These are phyloP conservation scores for Melinopterus prodromus DNA, from an alignment of 2,888 invertebrate genomes.

Conservation along the genomic window DNA sequence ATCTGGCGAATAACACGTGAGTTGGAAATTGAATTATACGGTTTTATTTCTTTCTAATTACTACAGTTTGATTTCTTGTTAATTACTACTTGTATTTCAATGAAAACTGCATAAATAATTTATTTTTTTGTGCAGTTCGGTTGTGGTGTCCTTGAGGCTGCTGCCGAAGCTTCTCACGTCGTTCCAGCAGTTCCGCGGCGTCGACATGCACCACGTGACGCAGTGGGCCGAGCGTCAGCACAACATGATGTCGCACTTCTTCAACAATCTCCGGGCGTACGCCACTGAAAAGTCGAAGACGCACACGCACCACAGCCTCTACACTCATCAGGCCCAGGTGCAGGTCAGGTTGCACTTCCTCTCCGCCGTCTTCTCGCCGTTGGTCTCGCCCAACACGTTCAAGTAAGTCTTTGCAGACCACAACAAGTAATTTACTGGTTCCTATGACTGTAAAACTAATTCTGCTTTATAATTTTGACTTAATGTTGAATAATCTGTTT, in stretches of 20 bases:
- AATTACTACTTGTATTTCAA: too few relatives aligned
- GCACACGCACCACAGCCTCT: conserved; percentile 59
- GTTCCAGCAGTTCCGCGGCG: conserved; percentile 87
- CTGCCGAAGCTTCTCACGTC: conserved; percentile 91
- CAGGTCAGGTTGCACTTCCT: conserved; percentile 92
- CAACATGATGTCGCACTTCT: conserved; percentile 92
- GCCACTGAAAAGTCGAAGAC: conserved; percentile 59
- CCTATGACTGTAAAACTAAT: neutral
- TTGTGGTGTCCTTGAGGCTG: conserved; percentile 87
- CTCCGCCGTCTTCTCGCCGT: conserved; percentile 89
- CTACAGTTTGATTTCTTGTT: too few relatives aligned
- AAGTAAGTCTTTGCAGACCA: conserved; percentile 62
- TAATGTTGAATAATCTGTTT: too few relatives aligned
- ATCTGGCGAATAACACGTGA: conserved; percentile 83
- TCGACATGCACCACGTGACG: conserved; percentile 86
- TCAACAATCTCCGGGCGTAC: conserved; percentile 85
- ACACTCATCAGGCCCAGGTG: conserved; percentile 85
- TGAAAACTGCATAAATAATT: too few relatives aligned
- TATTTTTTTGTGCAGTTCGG: conserved; percentile 68
- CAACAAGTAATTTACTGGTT: neutral
- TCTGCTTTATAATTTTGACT: neutral
- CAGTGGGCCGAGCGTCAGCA: conserved; percentile 94
- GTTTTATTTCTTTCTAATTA: too few relatives aligned
- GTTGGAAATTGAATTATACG: conserved; percentile 36
- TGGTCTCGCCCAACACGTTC: conserved; percentile 90